These are phyloP conservation scores for Brachionus sp. DNA, from an alignment of 1,140 invertebrate species.

Conservation along the genomic window DNA sequence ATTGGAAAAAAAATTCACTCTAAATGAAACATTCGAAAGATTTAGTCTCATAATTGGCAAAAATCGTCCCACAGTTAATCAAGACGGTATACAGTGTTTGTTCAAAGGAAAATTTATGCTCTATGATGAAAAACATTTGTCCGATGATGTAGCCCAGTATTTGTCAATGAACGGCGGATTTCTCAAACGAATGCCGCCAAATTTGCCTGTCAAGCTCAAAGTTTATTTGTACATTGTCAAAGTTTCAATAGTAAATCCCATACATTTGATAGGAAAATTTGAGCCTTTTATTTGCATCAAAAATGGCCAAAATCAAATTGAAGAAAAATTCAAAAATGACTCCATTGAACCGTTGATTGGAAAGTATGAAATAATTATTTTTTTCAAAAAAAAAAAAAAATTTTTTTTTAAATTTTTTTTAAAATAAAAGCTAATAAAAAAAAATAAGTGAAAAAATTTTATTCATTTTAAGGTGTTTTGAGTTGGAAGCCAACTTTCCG, in stretches of 20 bases:
- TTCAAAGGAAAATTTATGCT: constrained; percentile 45
- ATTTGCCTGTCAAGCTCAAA: constrained; percentile 29
- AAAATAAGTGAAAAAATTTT: not conserved
- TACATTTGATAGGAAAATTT: constrained; percentile 40
- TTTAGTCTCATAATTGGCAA: constrained; percentile 44
- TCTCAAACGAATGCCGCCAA: constrained; percentile 24
- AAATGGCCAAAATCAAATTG: not conserved
- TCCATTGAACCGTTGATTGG: constrained; percentile 42
- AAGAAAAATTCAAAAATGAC: constrained; percentile 35
- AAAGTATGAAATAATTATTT: not conserved
- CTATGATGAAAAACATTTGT: constrained; percentile 8
- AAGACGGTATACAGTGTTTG: not conserved
- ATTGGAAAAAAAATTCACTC: not conserved
- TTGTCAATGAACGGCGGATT: constrained; percentile 37
- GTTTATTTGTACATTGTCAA: constrained; percentile 34
- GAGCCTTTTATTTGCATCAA: constrained; percentile 29
- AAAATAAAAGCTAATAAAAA: not conserved
- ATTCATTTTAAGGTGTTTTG: constrained; percentile 63
- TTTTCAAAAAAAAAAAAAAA: too few relatives aligned
- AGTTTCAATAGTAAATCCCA: constrained; percentile 43
- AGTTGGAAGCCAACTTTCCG: constrained; percentile 82
- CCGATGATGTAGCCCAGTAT: not conserved
- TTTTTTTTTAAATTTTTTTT: too few relatives aligned
- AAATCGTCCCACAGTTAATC: not conserved
- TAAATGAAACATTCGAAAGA: constrained; percentile 27